Evolutionary conservation across 30 jellyfish, hydroid and myxozoan genomes (phyloP).

Genomic region (Aurelia aurita complex sp. Pacific): DNA sequence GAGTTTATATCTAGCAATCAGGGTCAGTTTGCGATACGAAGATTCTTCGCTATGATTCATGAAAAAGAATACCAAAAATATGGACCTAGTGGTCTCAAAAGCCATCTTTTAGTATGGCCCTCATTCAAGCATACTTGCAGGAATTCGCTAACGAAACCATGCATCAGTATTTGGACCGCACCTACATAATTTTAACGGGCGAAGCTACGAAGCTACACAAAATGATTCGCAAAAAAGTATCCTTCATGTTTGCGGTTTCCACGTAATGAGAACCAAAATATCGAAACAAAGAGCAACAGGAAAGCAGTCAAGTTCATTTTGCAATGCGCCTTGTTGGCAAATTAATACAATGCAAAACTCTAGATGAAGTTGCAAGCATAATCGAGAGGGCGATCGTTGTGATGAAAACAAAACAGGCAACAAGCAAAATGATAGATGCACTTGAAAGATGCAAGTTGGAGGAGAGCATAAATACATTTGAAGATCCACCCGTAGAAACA

Average conservation of each 20-base stretch:
- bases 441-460: not conserved
- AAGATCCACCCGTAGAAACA: too few relatives aligned
- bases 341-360: not conserved
- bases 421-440: slow-evolving; percentile 1
- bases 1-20: too few relatives aligned
- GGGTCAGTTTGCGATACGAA: too few relatives aligned
- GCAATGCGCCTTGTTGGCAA: slow-evolving; percentile 24
- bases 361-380: not conserved
- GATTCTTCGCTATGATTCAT: too few relatives aligned
- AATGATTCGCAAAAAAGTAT: not conserved
- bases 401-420: not conserved
- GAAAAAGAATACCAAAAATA: too few relatives aligned
- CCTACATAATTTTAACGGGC: slow-evolving; percentile 6
- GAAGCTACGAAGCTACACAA: not conserved
- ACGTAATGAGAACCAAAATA: slow-evolving; percentile 7
- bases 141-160: not conserved
- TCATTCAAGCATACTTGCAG: too few relatives aligned
- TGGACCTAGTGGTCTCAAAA: too few relatives aligned
- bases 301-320: slow-evolving; percentile 18
- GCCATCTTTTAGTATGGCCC: too few relatives aligned
- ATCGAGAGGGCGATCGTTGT: slow-evolving; percentile 2
- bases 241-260: slow-evolving; percentile 5
- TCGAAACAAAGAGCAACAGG: slow-evolving; percentile 10
- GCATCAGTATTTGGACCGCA: slow-evolving; percentile 2
- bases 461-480: slow-evolving; percentile 8